Conservation (phyloP, 2,888 invertebrate species). For the Patella ulyssiponensis region DNA sequence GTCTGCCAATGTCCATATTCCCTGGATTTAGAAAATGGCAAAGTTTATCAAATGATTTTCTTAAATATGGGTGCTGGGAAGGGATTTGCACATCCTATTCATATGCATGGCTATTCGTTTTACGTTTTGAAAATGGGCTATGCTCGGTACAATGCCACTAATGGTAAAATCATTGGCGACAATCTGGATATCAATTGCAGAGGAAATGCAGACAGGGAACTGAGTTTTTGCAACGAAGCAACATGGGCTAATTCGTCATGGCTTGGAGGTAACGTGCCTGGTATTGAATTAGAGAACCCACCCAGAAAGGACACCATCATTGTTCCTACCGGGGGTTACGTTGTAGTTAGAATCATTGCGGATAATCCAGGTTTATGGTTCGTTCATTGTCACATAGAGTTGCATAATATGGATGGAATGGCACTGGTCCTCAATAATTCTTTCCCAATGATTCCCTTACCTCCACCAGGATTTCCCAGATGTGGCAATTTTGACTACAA, state of each 20-base stretch:
- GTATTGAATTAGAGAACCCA: slow-evolving; percentile 51
- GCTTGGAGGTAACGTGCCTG: slow-evolving; percentile 54
- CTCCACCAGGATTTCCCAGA: slow-evolving; percentile 54
- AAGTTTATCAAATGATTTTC: slow-evolving; percentile 56
- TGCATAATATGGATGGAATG: slow-evolving; percentile 65
- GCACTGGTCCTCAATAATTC: slow-evolving; percentile 61
- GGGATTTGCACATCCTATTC: slow-evolving; percentile 59
- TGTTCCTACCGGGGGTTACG: slow-evolving; percentile 66
- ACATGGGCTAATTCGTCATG: slow-evolving; percentile 56
- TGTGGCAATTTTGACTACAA: slow-evolving; percentile 49
- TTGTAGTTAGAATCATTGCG: slow-evolving; percentile 61
- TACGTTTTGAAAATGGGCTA: slow-evolving; percentile 59
- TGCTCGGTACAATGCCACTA: slow-evolving; percentile 30
- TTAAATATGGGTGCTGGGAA: slow-evolving; percentile 53
- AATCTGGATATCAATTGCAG: slow-evolving; percentile 25
- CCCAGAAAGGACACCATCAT: slow-evolving; percentile 65
- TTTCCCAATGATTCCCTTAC: slow-evolving; percentile 38
- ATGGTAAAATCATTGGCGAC: slow-evolving; percentile 17
- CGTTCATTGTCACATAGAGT: slow-evolving; percentile 65
- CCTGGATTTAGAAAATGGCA: slow-evolving; percentile 44
- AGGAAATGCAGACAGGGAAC: slow-evolving; percentile 11
- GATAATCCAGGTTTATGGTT: slow-evolving; percentile 68
- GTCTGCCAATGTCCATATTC: slow-evolving; percentile 53
- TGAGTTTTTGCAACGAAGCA: slow-evolving; percentile 57
- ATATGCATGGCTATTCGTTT: slow-evolving; percentile 65